These are phyloP conservation scores for Limosa lapponica DNA, from an alignment of 2,797 vertebrate genomes.

Conservation along the genomic window DNA sequence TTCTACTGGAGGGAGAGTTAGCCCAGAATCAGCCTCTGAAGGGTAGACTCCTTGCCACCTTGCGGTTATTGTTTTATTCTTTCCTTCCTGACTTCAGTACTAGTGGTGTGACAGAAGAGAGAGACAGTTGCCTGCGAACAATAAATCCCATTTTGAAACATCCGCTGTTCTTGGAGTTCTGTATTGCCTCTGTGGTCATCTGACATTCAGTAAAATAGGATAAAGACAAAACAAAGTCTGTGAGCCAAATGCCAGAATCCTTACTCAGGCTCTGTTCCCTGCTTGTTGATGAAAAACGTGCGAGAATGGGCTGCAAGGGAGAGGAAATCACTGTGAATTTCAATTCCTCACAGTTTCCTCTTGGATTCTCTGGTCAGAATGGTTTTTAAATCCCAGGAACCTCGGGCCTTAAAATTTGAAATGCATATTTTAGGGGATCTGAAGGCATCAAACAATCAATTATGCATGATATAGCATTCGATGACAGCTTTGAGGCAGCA, in stretches of 20 bases:
- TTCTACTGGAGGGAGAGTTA: not conserved
- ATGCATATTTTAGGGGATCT: not conserved
- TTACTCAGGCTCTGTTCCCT: not conserved
- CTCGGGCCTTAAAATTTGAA: not conserved
- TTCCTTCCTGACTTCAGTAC: not conserved
- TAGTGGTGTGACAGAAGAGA: not conserved
- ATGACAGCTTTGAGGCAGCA: not conserved
- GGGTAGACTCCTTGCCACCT: not conserved
- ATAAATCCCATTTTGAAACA: not conserved
- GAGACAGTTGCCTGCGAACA: not conserved
- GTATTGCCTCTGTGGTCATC: not conserved
- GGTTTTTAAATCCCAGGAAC: not conserved
- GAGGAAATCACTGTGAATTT: not conserved
- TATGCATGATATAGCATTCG: not conserved
- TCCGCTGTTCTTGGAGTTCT: not conserved
- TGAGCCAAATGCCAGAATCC: conserved; percentile 1
- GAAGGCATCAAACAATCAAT: not conserved
- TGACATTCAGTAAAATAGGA: conserved; percentile 4
- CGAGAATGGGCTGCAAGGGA: not conserved
- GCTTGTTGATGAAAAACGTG: not conserved
- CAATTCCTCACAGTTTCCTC: not conserved
- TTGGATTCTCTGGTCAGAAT: not conserved
- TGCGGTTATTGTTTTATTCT: not conserved
- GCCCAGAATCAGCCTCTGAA: not conserved
- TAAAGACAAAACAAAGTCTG: conserved; percentile 46